phyloP scores from a whole-genome alignment of 2,113 vertebrate species.

The Bungarus multicinctus region DNA sequence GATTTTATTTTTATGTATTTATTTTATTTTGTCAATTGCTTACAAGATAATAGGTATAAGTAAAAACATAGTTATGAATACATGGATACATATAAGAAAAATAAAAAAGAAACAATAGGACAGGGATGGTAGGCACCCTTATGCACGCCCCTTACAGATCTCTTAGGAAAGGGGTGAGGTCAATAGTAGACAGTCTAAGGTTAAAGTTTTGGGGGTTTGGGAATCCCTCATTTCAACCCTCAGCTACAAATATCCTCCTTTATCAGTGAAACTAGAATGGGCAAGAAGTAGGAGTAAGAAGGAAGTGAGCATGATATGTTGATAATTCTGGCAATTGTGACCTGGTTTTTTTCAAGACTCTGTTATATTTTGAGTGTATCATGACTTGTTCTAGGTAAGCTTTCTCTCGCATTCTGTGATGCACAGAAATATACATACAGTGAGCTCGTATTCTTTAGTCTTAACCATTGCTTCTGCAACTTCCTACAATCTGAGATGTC shows the following conservation, averaged over 20 bases:
- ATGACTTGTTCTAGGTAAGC: not conserved
- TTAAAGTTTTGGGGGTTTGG: no score
- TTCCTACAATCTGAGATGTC: not conserved
- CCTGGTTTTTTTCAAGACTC: not conserved
- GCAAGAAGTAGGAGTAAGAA: not conserved
- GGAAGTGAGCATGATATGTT: not conserved
- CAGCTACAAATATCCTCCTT: not conserved
- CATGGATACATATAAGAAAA: no score
- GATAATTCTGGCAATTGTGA: not conserved
- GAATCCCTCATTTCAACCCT: not conserved
- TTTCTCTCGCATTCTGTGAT: not conserved
- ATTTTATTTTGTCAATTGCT: no score
- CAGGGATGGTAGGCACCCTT: no score
- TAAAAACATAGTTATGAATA: no score
- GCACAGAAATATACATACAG: not conserved
- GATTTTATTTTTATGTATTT: no score
- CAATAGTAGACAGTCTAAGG: no score
- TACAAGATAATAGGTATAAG: no score
- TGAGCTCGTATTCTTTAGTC: not conserved
- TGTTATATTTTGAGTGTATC: not conserved
- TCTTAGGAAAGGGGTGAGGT: no score
- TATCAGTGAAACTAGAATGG: not conserved
- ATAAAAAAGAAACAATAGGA: no score
- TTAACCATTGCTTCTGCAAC: not conserved
- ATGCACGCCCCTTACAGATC: no score